Conservation (phyloP, 2,113 vertebrate genomes). For the Cacatua alba region DNA sequence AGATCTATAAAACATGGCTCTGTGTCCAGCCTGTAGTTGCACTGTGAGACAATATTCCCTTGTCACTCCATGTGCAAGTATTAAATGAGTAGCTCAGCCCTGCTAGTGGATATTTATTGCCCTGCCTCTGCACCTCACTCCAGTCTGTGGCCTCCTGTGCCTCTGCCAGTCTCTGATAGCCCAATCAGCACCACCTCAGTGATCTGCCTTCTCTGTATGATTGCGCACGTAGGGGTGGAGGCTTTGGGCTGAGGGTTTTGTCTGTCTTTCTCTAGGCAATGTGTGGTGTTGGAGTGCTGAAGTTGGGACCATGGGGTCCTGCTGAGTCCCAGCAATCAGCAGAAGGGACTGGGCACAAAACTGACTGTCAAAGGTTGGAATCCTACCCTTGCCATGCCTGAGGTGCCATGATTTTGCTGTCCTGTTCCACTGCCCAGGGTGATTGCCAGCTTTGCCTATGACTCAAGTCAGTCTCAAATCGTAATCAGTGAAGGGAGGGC, state of each 20-base stretch:
- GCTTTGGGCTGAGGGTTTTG: accelerated
- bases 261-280: accelerated
- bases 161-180: not conserved
- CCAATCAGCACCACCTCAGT: not conserved
- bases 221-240: accelerated
- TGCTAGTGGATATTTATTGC: not conserved
- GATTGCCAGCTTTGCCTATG: not conserved
- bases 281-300: not conserved
- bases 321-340: not conserved
- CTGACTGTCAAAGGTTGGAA: accelerated
- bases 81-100: not conserved
- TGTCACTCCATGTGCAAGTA: not conserved
- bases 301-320: not conserved
- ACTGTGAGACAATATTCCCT: not conserved
- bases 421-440: not conserved
- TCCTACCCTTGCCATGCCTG: accelerated
- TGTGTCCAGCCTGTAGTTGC: not conserved
- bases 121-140: not conserved
- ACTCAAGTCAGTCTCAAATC: not conserved
- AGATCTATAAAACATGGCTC: not conserved
- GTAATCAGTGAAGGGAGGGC: not conserved
- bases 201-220: not conserved
- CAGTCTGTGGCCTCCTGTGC: not conserved
- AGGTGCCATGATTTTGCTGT: not conserved
- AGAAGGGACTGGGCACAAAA: not conserved